These are phyloP conservation scores for Megastigmus dorsalis DNA, from an alignment of 2,888 invertebrate genomes.

Conservation along the genomic window DNA sequence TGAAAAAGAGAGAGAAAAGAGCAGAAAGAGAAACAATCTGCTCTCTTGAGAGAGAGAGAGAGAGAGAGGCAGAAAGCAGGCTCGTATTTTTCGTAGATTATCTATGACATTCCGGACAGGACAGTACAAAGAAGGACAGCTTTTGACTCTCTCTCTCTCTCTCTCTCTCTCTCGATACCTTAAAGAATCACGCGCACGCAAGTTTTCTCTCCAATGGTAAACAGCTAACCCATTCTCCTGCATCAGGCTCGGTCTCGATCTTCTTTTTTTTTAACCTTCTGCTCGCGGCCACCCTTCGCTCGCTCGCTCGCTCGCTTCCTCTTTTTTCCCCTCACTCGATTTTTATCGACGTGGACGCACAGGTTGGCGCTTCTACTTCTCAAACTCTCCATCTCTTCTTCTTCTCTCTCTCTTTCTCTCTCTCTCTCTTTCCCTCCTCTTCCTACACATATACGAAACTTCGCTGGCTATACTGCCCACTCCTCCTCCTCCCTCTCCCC, in stretches of 20 bases:
- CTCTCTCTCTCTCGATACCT: constrained; percentile 40
- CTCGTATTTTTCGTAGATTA: constrained; percentile 39
- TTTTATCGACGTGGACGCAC: constrained; percentile 60
- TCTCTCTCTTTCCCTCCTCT: too few relatives aligned
- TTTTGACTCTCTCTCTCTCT: too few relatives aligned
- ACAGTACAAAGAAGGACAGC: constrained; percentile 46
- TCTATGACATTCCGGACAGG: constrained; percentile 33
- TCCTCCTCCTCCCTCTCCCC: too few relatives aligned
- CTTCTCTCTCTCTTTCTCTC: too few relatives aligned
- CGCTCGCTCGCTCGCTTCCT: constrained; percentile 38
- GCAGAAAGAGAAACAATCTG: too few relatives aligned
- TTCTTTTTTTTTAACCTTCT: too few relatives aligned
- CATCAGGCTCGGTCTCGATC: too few relatives aligned
- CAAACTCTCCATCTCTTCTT: constrained; percentile 44
- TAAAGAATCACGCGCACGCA: constrained; percentile 63
- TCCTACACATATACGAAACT: too few relatives aligned
- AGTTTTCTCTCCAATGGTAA: constrained; percentile 57
- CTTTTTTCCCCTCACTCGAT: constrained; percentile 50
- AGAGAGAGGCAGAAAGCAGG: background rate
- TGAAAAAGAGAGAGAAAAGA: too few relatives aligned
- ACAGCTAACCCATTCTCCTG: constrained; percentile 56
- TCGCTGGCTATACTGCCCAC: too few relatives aligned
- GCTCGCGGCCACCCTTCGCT: constrained; percentile 13
- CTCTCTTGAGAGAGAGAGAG: too few relatives aligned
- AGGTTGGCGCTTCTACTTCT: constrained; percentile 58